Conservation (phyloP, 2,113 vertebrate genomes). For the Amphiprion percula region DNA sequence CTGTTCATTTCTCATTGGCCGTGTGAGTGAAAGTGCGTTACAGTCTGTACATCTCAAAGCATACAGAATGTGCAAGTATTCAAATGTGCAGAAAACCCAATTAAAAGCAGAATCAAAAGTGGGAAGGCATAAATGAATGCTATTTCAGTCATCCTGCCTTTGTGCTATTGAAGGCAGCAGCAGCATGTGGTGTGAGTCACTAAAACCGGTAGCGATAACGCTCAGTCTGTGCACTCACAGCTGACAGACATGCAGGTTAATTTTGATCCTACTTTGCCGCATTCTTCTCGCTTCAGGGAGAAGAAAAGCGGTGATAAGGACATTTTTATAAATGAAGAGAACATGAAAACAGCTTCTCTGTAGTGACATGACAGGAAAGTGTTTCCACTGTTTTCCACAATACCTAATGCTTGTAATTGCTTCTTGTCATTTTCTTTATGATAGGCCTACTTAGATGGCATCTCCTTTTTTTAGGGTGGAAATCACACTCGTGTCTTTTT, state of each 20-base stretch:
- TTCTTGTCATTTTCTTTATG: constrained; percentile 14
- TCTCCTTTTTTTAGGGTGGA: not conserved
- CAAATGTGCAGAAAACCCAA: constrained; percentile 40
- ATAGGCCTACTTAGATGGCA: constrained; percentile 1
- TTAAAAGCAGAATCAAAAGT: constrained; percentile 62
- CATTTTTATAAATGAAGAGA: constrained; percentile 30
- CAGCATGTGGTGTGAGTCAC: constrained; percentile 44
- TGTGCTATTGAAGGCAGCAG: constrained; percentile 46
- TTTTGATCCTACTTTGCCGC: constrained; percentile 35
- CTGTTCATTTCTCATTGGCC: constrained; percentile 39
- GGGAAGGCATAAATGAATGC: constrained; percentile 48
- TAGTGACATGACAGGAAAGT: constrained; percentile 4
- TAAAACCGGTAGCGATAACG: constrained; percentile 12
- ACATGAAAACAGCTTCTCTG: constrained; percentile 11
- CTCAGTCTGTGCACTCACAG: constrained; percentile 36
- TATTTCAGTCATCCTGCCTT: constrained; percentile 39
- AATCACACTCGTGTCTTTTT: not conserved
- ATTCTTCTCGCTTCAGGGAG: constrained; percentile 19
- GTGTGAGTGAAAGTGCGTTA: constrained; percentile 6
- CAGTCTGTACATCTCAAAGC: constrained; percentile 18
- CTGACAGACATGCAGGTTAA: constrained; percentile 43
- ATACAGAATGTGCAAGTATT: constrained; percentile 2
- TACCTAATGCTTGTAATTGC: constrained; percentile 13
- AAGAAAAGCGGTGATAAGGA: constrained; percentile 21
- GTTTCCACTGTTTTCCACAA: constrained; percentile 36